Evolutionary conservation across 1,140 invertebrate species (phyloP).

Genomic region (Ceratoteleas bidentatus): DNA sequence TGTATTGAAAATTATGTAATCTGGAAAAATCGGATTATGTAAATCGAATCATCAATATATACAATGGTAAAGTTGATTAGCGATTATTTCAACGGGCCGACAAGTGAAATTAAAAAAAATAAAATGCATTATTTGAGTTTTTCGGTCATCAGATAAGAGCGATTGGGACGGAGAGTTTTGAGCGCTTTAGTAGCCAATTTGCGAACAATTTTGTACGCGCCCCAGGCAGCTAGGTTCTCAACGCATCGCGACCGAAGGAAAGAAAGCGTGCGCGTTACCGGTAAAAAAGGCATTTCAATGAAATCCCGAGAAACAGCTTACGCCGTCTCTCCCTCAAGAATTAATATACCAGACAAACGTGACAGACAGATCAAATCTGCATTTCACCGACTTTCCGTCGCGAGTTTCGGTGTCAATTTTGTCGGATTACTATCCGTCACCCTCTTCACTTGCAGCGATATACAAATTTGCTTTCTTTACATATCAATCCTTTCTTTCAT

Average conservation of each 20-base stretch:
- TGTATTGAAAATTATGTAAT: too few species aligned
- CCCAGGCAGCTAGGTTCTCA: constrained; percentile 42
- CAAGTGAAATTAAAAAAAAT: too few species aligned
- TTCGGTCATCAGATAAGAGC: too few species aligned
- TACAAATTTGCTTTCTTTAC: constrained; percentile 52
- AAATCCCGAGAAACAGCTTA: constrained; percentile 64
- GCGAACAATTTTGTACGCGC: constrained; percentile 65
- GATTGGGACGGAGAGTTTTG: too few species aligned
- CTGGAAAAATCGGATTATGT: too few species aligned
- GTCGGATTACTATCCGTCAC: constrained; percentile 73
- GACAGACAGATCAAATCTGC: constrained; percentile 81
- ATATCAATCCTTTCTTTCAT: constrained; percentile 46
- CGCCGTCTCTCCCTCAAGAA: constrained; percentile 68
- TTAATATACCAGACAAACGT: constrained; percentile 80
- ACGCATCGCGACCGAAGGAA: constrained; percentile 28
- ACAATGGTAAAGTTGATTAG: too few species aligned
- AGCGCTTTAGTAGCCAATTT: constrained; percentile 65
- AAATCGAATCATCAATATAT: too few species aligned
- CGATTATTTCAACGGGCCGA: too few species aligned
- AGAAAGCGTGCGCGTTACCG: constrained; percentile 38
- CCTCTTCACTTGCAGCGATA: constrained; percentile 47
- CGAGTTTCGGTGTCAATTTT: constrained; percentile 76
- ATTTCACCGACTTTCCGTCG: constrained; percentile 72
- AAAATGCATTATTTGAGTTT: too few species aligned
- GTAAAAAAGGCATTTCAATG: constrained; percentile 46